phyloP scores from a whole-genome alignment of 2,888 invertebrate genomes.

The Norana najaformis region DNA sequence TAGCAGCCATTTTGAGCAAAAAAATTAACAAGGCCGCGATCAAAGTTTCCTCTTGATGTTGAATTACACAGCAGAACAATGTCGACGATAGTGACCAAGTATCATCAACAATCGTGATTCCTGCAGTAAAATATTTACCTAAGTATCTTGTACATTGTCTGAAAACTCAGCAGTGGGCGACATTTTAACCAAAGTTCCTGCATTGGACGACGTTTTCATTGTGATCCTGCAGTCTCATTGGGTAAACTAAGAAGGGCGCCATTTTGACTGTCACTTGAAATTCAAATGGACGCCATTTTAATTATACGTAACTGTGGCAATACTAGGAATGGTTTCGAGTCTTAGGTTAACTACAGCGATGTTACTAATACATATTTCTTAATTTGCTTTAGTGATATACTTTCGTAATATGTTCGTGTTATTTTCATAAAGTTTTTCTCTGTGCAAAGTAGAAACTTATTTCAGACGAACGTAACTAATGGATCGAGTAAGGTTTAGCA shows the following conservation, averaged over 20 bases:
- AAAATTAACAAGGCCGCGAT: background rate
- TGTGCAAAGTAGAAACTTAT: background rate
- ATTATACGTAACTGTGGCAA: slow-evolving; percentile 5
- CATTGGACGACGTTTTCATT: background rate
- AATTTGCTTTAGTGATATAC: background rate
- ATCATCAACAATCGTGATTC: background rate
- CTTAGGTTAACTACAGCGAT: background rate
- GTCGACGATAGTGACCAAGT: background rate
- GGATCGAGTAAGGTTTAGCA: too few species aligned
- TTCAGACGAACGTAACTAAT: background rate
- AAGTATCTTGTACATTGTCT: background rate
- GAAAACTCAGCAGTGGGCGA: background rate
- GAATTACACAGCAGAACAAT: background rate
- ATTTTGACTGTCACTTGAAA: background rate
- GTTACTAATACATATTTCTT: background rate
- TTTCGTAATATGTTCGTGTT: background rate
- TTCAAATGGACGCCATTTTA: background rate
- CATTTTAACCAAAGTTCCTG: background rate
- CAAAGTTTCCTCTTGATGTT: background rate
- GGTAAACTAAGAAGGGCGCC: background rate
- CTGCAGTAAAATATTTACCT: background rate
- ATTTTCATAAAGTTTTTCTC: background rate
- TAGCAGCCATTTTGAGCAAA: background rate
- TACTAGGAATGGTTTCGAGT: background rate
- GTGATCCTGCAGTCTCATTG: background rate